Conservation (phyloP, 2,888 invertebrate species). For the Caenorhabditis zanzibari region DNA sequence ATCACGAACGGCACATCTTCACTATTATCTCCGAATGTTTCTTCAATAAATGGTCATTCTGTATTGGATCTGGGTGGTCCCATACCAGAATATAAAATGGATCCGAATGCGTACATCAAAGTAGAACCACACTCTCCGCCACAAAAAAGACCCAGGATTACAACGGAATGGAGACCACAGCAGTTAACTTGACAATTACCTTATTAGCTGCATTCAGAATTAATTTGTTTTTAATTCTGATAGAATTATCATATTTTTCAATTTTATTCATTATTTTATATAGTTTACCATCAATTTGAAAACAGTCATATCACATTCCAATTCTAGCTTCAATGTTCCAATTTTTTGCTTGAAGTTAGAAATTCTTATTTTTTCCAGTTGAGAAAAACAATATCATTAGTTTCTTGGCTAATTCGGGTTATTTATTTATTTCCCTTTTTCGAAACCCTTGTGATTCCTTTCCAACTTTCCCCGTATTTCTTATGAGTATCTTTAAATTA, state of each 20-base stretch:
- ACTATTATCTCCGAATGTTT: conserved; percentile 30
- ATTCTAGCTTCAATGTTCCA: neutral
- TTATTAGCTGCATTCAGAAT: neutral
- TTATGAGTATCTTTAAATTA: too few relatives aligned
- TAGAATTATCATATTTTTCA: neutral
- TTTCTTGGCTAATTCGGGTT: conserved; percentile 8
- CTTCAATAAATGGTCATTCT: conserved; percentile 46
- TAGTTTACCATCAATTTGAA: neutral
- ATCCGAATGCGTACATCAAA: conserved; percentile 78
- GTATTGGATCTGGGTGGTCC: conserved; percentile 50
- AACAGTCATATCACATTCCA: conserved; percentile 3
- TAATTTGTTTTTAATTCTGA: neutral
- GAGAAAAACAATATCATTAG: conserved; percentile 15
- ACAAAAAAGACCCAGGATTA: conserved; percentile 79
- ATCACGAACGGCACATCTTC: conserved; percentile 49
- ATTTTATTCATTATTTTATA: too few relatives aligned
- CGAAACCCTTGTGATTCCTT: conserved; percentile 18
- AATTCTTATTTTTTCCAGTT: neutral
- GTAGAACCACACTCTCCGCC: conserved; percentile 80
- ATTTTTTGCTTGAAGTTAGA: neutral
- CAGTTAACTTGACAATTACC: conserved; percentile 71
- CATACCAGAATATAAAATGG: conserved; percentile 47
- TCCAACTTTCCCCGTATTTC: conserved; percentile 16
- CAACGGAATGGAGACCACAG: conserved; percentile 76
- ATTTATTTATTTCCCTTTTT: conserved; percentile 32